Evolutionary conservation across 2,888 invertebrate species (phyloP), one percentile per base, ranked within the genome.

Genomic region (Ligdia adustata): DNA sequence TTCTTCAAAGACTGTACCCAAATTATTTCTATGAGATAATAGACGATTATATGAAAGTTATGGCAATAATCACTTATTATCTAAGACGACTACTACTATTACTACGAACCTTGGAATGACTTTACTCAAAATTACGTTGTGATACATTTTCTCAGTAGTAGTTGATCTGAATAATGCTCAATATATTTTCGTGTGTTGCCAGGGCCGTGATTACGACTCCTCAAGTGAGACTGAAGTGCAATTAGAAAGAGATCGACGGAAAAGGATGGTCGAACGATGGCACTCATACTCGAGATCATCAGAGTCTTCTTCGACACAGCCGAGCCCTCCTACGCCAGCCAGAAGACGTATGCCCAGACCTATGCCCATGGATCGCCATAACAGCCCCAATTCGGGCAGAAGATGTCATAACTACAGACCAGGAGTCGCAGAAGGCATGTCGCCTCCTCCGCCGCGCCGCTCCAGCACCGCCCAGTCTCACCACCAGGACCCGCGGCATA

Each of bases 131-230:
- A n/a, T n/a, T n/a, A n/a, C n/a, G n/a, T n/a, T n/a, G n/a, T n/a
- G n/a, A n/a, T n/a, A n/a, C n/a, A n/a, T n/a, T n/a, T n/a, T n/a
- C n/a, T n/a, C n/a, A n/a, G n/a, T n/a, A n/a, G n/a, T n/a, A n/a
- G n/a, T n/a, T n/a, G n/a, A n/a, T n/a, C n/a, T n/a, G n/a, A n/a
- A n/a, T n/a, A n/a, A n/a, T n/a, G n/a, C n/a, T n/a, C n/a, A n/a
- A n/a, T n/a, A n/a, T n/a, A n/a, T n/a, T n/a, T n/a, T 26, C 35
- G 2, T 43, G 38, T 41, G 13, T 40, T 53, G 26, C 20, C 82
- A 96, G 96, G 96, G 96, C 46, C 94, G 94, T 55, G 96, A 96
- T 74, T 96, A 96, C 78, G 95, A 96, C 72, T 94, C 95, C 4
- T 91, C 92, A 48, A 94, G 94, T 75, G 96, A 96, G 81, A 93